Conservation (phyloP, 2,888 invertebrate species). For the Octonoba sinensis region DNA sequence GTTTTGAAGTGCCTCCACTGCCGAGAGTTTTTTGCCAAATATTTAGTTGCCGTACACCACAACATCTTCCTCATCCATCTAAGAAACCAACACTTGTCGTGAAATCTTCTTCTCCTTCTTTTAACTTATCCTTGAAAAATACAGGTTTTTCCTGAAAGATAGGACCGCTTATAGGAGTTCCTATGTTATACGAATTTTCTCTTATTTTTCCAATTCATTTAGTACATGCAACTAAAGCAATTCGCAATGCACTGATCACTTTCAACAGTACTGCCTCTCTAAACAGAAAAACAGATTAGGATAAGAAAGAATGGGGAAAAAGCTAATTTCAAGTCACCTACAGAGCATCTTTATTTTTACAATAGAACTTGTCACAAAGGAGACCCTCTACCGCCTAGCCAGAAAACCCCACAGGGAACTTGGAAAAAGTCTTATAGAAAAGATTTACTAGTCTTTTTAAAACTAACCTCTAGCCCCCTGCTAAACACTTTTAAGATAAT, state of each 20-base stretch:
- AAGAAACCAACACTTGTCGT: background rate
- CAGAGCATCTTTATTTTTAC: background rate
- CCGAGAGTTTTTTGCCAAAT: background rate
- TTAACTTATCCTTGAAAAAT: background rate
- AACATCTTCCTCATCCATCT: background rate
- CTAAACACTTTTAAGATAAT: background rate
- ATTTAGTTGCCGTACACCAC: background rate
- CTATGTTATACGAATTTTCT: background rate
- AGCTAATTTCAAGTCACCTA: background rate
- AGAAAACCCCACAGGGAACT: no score
- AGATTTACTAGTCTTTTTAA: background rate
- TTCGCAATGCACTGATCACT: background rate
- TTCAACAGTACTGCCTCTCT: no score
- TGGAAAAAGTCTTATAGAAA: no score
- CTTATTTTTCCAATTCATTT: background rate
- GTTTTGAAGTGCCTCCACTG: background rate
- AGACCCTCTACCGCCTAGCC: background rate
- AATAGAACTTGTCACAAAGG: background rate
- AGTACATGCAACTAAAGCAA: background rate
- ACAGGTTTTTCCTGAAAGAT: no score
- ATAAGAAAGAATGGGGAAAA: background rate
- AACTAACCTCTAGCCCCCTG: background rate
- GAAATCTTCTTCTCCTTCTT: background rate
- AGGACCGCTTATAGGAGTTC: slow-evolving; percentile 8
- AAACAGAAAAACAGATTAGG: no score